These are phyloP conservation scores for Syncerus caffer DNA, from an alignment of 2,797 vertebrate genomes.

Conservation along the genomic window DNA sequence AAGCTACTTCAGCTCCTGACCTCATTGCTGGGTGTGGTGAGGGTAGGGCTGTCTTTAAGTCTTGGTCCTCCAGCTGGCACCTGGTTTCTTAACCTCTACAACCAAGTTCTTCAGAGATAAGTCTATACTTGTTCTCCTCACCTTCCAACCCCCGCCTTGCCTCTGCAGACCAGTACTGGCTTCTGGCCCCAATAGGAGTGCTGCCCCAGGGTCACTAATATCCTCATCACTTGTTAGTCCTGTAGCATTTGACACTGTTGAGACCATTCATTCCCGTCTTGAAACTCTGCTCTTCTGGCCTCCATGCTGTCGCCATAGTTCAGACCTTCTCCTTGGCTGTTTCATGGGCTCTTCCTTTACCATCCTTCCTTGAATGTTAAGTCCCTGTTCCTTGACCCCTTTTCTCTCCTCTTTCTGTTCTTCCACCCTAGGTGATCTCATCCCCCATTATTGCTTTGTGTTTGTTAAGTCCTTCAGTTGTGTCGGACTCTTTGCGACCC, in stretches of 20 bases:
- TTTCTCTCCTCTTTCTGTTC: neutral
- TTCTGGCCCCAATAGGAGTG: neutral
- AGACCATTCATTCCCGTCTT: neutral
- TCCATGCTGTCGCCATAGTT: neutral
- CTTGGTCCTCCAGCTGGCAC: neutral
- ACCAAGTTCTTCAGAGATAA: neutral
- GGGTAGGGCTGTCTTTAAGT: neutral
- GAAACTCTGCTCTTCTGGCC: neutral
- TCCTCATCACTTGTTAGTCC: neutral
- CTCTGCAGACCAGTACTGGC: neutral
- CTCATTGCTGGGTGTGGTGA: neutral
- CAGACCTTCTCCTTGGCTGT: neutral
- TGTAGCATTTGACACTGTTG: neutral
- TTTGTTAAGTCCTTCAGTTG: neutral
- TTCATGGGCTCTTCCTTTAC: neutral
- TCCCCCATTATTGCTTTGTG: neutral
- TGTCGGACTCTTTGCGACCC: neutral
- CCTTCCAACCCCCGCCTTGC: neutral
- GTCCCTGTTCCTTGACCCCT: neutral
- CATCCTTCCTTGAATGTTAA: neutral
- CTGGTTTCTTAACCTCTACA: neutral
- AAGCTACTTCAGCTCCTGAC: neutral
- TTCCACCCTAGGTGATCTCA: neutral
- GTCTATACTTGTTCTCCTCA: neutral
- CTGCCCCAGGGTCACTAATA: neutral